Conservation (phyloP, 2,797 vertebrate species). For the Myotis myotis region DNA sequence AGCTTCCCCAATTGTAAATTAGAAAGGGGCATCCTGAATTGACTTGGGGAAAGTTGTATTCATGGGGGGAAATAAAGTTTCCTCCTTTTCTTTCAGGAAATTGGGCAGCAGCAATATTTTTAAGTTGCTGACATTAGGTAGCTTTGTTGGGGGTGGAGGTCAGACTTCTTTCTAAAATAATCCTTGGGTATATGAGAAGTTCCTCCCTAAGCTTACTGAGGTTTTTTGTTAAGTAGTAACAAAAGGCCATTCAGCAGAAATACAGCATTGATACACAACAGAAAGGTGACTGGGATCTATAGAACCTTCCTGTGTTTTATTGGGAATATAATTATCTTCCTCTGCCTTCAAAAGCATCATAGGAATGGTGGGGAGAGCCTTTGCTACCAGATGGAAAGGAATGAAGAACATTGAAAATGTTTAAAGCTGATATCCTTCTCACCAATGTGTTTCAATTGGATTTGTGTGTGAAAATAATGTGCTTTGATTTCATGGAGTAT, state of each 20-base stretch:
- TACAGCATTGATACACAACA: neutral
- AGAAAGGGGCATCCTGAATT: slow-evolving; percentile 17
- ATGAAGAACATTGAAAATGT: neutral
- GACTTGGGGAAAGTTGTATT: slow-evolving; percentile 36
- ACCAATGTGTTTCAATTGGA: neutral
- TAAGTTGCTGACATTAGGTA: slow-evolving; percentile 7
- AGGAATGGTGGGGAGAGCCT: neutral
- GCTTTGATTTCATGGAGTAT: neutral
- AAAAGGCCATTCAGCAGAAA: neutral
- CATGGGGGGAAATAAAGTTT: neutral
- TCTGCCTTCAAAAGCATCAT: neutral
- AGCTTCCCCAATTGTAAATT: slow-evolving; percentile 49
- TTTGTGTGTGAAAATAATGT: neutral
- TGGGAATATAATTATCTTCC: neutral
- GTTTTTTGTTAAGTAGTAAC: slow-evolving; percentile 45
- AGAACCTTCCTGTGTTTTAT: neutral
- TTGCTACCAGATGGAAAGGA: neutral
- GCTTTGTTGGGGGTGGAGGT: neutral
- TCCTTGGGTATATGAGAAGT: neutral
- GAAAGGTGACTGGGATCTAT: neutral
- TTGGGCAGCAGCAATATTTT: neutral
- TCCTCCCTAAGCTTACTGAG: neutral
- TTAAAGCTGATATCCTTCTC: neutral
- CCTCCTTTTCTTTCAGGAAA: slow-evolving; percentile 28
- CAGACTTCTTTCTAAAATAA: slow-evolving; percentile 17